Percentiles rank a stretch among this genome's conserved stretches.
These are phyloP conservation scores for Orientallactaga bullata DNA, from an alignment of 2,113 vertebrate genomes.

Conservation along the genomic window DNA sequence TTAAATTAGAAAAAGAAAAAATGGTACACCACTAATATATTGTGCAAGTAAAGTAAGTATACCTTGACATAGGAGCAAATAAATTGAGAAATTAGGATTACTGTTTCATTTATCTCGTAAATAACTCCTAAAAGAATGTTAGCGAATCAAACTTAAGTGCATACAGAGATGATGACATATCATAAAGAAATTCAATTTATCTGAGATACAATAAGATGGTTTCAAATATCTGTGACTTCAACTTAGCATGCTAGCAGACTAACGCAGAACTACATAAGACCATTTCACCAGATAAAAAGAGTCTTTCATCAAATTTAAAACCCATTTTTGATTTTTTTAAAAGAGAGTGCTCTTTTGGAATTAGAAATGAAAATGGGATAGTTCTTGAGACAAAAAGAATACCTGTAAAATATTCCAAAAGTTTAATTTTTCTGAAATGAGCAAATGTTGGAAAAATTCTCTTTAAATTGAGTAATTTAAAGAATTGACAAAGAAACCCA, in stretches of 20 bases:
- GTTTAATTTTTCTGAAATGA: constrained; percentile 28
- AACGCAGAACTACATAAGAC: neutral
- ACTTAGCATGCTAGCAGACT: neutral
- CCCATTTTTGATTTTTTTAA: neutral
- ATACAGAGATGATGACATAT: neutral
- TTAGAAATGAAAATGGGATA: neutral
- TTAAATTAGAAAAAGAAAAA: too few relatives aligned
- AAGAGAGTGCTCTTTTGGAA: neutral
- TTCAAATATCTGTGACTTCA: neutral
- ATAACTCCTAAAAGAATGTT: constrained; percentile 42
- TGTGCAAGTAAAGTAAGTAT: constrained; percentile 3
- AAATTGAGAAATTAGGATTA: constrained; percentile 35
- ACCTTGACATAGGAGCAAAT: neutral
- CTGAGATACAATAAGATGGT: neutral
- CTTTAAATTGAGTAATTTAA: constrained; percentile 39
- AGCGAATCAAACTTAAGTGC: neutral
- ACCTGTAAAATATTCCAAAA: constrained; percentile 44
- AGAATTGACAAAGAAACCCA: neutral
- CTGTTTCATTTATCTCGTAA: neutral
- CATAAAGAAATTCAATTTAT: constrained; percentile 41
- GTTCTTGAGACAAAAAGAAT: neutral
- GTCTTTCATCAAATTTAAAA: constrained; percentile 20
- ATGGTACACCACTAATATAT: neutral
- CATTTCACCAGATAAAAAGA: neutral
- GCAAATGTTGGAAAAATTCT: neutral